Evolutionary conservation across 2,888 invertebrate species (phyloP).

Genomic region (Hirtodrosophila duncani): DNA sequence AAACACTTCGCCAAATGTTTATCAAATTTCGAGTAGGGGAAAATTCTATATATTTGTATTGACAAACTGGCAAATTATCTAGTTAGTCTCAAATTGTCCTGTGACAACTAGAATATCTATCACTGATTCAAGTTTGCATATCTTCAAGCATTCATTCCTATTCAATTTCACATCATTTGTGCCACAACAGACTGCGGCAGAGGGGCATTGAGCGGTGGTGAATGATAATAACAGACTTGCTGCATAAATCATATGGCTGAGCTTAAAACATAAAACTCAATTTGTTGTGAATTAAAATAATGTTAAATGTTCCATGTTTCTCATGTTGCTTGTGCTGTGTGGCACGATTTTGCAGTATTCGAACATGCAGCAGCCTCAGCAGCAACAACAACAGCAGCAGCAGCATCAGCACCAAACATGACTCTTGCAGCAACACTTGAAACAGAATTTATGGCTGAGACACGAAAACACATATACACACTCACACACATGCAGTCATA

Average conservation of each 20-base stretch:
- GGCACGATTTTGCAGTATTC: slow-evolving; percentile 43
- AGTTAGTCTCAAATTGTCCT: too few relatives aligned
- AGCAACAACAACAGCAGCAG: slow-evolving; percentile 22
- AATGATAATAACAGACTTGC: slow-evolving; percentile 18
- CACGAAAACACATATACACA: too few relatives aligned
- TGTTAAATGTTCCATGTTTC: slow-evolving; percentile 49
- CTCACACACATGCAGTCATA: slow-evolving; percentile 32
- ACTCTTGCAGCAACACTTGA: slow-evolving; percentile 50
- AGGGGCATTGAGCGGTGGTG: background rate
- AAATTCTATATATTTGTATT: too few relatives aligned
- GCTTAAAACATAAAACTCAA: slow-evolving; percentile 59
- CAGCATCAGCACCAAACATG: slow-evolving; percentile 27
- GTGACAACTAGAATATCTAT: too few relatives aligned
- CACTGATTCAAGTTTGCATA: slow-evolving; percentile 1
- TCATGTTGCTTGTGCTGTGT: slow-evolving; percentile 41
- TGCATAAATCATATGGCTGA: slow-evolving; percentile 67
- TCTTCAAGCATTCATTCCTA: slow-evolving; percentile 26
- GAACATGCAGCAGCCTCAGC: slow-evolving; percentile 38
- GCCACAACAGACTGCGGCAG: slow-evolving; percentile 33
- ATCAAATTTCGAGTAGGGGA: too few relatives aligned
- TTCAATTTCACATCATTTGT: slow-evolving; percentile 63
- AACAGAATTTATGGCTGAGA: slow-evolving; percentile 66
- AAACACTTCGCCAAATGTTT: too few relatives aligned
- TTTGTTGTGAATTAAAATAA: slow-evolving; percentile 69
- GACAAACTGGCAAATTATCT: too few relatives aligned